Percentiles rank a stretch among this genome's conserved stretches.
These are phyloP conservation scores for Chironomus riparius DNA, from an alignment of 2,888 invertebrate genomes.

Conservation along the genomic window DNA sequence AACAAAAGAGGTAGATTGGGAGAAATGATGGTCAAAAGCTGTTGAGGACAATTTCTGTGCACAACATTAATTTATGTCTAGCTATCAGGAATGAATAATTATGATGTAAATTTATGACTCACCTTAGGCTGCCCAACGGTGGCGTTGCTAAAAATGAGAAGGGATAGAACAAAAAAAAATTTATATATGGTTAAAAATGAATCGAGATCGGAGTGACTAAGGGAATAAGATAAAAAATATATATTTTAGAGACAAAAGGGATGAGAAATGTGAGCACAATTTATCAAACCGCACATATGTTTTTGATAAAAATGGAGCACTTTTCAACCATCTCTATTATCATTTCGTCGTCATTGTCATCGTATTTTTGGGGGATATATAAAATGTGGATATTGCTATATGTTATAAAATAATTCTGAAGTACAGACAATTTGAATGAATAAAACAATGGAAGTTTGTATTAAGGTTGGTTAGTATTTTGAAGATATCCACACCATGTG, in stretches of 20 bases:
- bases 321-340: constrained; percentile 10
- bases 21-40: background rate
- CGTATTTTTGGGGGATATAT: background rate
- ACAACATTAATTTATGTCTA: constrained; percentile 11
- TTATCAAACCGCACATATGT: constrained; percentile 4
- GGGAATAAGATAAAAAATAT: background rate
- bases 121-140: constrained; percentile 80
- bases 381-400: too few species aligned
- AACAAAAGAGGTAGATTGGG: background rate
- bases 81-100: constrained; percentile 16
- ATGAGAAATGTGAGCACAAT: background rate
- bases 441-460: too few species aligned
- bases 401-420: too few species aligned
- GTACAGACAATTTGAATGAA: too few species aligned
- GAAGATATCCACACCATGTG: too few species aligned
- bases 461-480: too few species aligned
- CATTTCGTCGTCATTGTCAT: background rate
- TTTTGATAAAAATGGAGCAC: background rate
- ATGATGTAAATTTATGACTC: constrained; percentile 33
- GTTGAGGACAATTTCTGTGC: background rate
- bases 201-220: background rate
- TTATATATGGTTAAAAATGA: background rate
- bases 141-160: constrained; percentile 57
- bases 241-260: background rate
- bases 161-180: background rate